Percentiles rank a stretch among this genome's conserved stretches.
phyloP scores from a whole-genome alignment of 2,888 invertebrate genomes.

The Amblyteles armatorius region DNA sequence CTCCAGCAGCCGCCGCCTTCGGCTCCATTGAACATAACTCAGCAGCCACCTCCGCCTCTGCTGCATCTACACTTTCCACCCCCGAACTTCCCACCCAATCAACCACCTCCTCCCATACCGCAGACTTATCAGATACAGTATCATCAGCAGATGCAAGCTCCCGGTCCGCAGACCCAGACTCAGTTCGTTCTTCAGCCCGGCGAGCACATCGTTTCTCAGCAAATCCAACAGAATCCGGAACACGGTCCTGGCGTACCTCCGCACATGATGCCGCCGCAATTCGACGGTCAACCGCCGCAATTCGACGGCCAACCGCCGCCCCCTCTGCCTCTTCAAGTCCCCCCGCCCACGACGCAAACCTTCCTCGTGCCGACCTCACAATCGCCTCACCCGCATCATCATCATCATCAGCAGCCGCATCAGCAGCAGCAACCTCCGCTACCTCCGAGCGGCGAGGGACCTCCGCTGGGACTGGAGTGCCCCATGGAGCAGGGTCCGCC shows the following conservation, averaged over 20 bases:
- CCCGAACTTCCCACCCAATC: conserved; percentile 82
- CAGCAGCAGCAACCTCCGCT: conserved; percentile 54
- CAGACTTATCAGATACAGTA: conserved; percentile 84
- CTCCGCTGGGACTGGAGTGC: conserved; percentile 82
- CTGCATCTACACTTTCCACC: conserved; percentile 83
- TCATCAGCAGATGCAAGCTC: conserved; percentile 80
- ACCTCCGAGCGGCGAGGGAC: conserved; percentile 79
- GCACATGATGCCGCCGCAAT: conserved; percentile 70
- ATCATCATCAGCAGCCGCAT: conserved; percentile 52
- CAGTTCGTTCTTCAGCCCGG: conserved; percentile 82
- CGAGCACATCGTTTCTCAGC: conserved; percentile 79
- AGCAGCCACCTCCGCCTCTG: conserved; percentile 81
- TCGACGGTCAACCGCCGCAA: conserved; percentile 76
- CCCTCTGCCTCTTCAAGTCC: conserved; percentile 79
- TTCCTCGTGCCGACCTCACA: conserved; percentile 79
- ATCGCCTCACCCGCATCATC: conserved; percentile 77
- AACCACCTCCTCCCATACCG: conserved; percentile 83
- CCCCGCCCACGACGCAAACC: conserved; percentile 79
- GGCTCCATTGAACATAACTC: conserved; percentile 78
- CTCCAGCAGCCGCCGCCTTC: conserved; percentile 81
- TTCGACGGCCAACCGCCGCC: conserved; percentile 80
- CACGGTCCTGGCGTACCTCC: conserved; percentile 71
- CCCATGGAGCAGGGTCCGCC: conserved; percentile 85
- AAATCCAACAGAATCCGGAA: conserved; percentile 79
- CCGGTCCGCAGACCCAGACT: conserved; percentile 78